Evolutionary conservation across 2,797 vertebrate species (phyloP).

Genomic region (Pangasius djambal): DNA sequence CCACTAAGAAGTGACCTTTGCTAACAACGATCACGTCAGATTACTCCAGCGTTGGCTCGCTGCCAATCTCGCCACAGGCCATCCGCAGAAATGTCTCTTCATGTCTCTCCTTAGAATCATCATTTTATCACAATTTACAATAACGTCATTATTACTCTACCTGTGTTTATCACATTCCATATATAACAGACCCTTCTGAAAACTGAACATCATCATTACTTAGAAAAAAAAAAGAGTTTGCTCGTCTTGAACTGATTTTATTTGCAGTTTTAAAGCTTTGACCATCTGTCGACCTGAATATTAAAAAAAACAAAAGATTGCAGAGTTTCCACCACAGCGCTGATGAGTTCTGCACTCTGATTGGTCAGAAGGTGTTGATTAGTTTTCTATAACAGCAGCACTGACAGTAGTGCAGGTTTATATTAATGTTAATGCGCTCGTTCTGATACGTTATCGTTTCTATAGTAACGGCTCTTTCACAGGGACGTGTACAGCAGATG

Average conservation of each 20-base stretch:
- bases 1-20: not conserved
- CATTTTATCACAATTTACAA: not conserved
- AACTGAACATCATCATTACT: not conserved
- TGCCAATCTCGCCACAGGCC: not conserved
- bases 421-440: not conserved
- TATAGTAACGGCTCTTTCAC: not conserved
- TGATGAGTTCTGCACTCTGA: not conserved
- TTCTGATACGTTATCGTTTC: not conserved
- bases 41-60: not conserved
- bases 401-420: no score
- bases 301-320: no score
- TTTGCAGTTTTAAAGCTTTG: not conserved
- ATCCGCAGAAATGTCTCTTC: not conserved
- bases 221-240: not conserved
- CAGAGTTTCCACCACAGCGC: not conserved
- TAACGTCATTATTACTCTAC: not conserved
- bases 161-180: not conserved
- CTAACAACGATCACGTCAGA: not conserved
- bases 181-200: not conserved
- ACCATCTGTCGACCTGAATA: rapidly evolving
- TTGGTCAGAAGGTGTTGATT: not conserved
- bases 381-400: no score
- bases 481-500: no score
- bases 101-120: not conserved
- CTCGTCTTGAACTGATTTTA: not conserved